Base-by-base conservation (phyloP, 1,140 invertebrate genomes). In the Drosophila albomicans region DNA sequence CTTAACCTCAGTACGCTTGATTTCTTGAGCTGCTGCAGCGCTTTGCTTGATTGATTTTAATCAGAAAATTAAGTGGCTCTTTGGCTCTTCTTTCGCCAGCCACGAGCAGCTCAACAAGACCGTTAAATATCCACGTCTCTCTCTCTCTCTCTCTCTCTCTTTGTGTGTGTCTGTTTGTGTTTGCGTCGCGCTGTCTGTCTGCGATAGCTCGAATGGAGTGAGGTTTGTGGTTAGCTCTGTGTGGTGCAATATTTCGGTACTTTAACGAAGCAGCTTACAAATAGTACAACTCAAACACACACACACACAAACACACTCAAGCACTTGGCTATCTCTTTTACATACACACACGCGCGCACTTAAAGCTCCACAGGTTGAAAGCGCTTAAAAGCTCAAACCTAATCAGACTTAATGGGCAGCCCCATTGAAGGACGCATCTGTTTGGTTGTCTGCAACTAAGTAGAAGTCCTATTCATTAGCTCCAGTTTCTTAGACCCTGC, bases 1-100 rank as follows among this genome's bases (percentile, higher is more conserved):
- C 16, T 48, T 30, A 35, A 45, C 16, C 49, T 41, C 41, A 13
- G 10, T 16, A 28, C 75, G 56, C 54, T 66, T 65, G 69, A 77
- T 67, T 79, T 73, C 54, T 61, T 65, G 66, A 74, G 74, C 64
- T 76, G 68, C 43, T 48, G 54, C 48, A 62, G 54, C 70, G 75
- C 68, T 59, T 61, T 67, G 68, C 75, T 79, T 90, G 82, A 90
- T 86, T 91, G 87, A 91, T 90, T 91, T 78, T 81, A 91, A 91
- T 91, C 87, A 91, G 82, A 86, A 90, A 90, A 86, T 91, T 75
- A 84, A 91, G 80, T 84, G 78, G 72, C 79, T 89, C 69, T 73
- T 73, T 56, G 71, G 67, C 65, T 68, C 54, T 67, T 43, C 10
- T 16, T 57, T n/a, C 30, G 6, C 51, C 28, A 54, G 30, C 13